A percentile compares a stretch with the other conserved stretches of the same genome.
Conservation (phyloP, 1,140 invertebrate genomes). For the Drosophila neocordata region DNA sequence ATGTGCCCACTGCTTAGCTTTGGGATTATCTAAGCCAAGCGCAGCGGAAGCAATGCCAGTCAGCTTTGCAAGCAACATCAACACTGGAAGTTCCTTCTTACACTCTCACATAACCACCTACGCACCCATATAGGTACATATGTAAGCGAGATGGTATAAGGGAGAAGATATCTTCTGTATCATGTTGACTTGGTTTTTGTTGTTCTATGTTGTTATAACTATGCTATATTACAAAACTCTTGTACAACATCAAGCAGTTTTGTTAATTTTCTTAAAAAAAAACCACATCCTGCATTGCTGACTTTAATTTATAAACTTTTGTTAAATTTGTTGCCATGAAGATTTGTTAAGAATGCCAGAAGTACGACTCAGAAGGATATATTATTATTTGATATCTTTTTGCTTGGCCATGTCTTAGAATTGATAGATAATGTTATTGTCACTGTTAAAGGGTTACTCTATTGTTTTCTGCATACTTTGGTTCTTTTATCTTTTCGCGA, state of each 20-base stretch:
- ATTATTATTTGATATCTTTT: no score
- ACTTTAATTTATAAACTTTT: no score
- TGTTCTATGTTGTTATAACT: conserved; percentile 21
- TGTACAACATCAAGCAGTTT: background rate
- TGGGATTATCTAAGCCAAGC: conserved; percentile 45
- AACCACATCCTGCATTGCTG: background rate
- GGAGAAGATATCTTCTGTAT: background rate
- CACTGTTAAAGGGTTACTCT: no score
- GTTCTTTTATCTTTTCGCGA: background rate
- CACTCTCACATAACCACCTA: conserved; percentile 13
- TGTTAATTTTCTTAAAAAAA: background rate
- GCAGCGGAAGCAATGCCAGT: conserved; percentile 41
- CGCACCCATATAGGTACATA: conserved; percentile 4
- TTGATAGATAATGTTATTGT: no score
- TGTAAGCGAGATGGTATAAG: conserved; percentile 1
- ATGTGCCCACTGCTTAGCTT: conserved; percentile 45
- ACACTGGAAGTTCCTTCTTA: conserved; percentile 34
- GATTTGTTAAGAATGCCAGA: no score
- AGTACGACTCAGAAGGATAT: no score
- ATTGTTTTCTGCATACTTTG: no score
- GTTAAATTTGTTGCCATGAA: no score
- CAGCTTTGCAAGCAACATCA: conserved; percentile 18
- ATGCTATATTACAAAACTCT: conserved; percentile 34
- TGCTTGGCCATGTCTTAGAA: no score
- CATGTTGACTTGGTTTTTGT: conserved; percentile 38